Conservation (phyloP, 2,797 vertebrate genomes). For the Agapornis canus region DNA sequence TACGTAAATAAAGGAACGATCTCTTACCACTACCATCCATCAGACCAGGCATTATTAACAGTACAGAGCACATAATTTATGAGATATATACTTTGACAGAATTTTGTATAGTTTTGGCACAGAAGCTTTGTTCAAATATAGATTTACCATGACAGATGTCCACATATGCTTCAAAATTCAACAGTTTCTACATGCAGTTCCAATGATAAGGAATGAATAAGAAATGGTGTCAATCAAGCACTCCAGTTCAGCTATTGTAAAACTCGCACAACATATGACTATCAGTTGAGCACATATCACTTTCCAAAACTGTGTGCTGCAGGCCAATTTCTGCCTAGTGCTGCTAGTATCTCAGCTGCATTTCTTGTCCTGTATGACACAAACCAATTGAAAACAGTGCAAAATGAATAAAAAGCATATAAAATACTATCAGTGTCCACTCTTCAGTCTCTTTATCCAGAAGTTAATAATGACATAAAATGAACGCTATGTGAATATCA, state of each 20-base stretch:
- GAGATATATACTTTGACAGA: background rate
- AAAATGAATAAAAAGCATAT: background rate
- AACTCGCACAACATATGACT: constrained; percentile 19
- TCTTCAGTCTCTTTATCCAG: background rate
- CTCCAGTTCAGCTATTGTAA: constrained; percentile 9
- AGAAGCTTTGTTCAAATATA: constrained; percentile 52
- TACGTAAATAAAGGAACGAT: background rate
- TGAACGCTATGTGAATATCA: background rate
- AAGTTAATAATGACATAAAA: background rate
- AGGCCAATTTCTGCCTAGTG: background rate
- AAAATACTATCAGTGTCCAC: background rate
- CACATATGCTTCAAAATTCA: constrained; percentile 19
- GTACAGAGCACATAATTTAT: background rate
- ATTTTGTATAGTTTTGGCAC: constrained; percentile 34
- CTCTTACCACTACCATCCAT: background rate
- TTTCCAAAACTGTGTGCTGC: background rate
- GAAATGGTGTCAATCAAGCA: constrained; percentile 59
- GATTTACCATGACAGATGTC: constrained; percentile 53
- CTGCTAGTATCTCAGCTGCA: background rate
- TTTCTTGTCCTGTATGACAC: background rate
- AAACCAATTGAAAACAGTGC: background rate
- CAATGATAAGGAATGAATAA: constrained; percentile 17
- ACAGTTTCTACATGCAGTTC: constrained; percentile 11
- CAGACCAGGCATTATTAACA: background rate
- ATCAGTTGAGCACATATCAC: background rate